These are phyloP conservation scores for Elysia crispata DNA, from an alignment of 2,888 invertebrate species.

Conservation along the genomic window DNA sequence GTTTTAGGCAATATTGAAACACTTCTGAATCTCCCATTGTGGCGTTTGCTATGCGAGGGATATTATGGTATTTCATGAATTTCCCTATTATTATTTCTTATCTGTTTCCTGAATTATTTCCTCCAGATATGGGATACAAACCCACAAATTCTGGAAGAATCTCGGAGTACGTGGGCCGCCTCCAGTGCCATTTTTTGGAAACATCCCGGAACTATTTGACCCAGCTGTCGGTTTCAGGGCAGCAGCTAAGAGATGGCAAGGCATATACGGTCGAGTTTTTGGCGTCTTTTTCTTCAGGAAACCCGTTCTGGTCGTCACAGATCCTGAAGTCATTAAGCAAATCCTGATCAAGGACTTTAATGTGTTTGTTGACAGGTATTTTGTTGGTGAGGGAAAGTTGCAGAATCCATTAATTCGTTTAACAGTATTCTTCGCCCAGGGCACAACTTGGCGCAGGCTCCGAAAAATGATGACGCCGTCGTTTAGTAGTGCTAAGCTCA, in stretches of 20 bases:
- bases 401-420: conserved; percentile 25
- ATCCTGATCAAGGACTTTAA: conserved; percentile 45
- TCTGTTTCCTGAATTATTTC: no score
- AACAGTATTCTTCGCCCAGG: conserved; percentile 42
- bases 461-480: conserved; percentile 49
- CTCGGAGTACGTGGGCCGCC: conserved; percentile 38
- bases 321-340: conserved; percentile 37
- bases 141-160: conserved; percentile 29
- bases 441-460: conserved; percentile 37
- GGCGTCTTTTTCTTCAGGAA: conserved; percentile 41
- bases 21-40: no score
- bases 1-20: no score
- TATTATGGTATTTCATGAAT: no score
- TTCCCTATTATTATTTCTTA: no score
- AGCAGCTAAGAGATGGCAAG: conserved; percentile 22
- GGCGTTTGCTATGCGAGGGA: no score
- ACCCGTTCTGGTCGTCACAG: conserved; percentile 42
- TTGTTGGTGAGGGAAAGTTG: conserved; percentile 42
- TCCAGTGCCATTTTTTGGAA: conserved; percentile 42
- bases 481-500: conserved; percentile 48
- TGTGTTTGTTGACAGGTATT: conserved; percentile 32
- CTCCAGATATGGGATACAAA: conserved; percentile 38
- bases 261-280: conserved; percentile 28
- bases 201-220: conserved; percentile 36
- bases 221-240: conserved; percentile 2